Percentiles rank a stretch among this genome's conserved stretches.
phyloP scores from a whole-genome alignment of 35 echinoderm and acorn worm species.

The Patiria miniata region DNA sequence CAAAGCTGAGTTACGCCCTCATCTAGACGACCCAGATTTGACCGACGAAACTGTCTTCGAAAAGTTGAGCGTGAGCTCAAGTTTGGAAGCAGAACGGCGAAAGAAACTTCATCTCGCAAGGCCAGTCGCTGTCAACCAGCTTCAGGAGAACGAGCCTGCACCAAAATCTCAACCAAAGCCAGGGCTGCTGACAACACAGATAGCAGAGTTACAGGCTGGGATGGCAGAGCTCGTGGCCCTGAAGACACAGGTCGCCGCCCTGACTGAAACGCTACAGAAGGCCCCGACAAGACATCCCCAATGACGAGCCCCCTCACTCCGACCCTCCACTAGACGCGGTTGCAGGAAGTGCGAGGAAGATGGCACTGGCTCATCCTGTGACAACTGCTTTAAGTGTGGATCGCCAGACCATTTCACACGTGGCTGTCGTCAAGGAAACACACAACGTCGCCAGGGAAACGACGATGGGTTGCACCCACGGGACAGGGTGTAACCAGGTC shows the following conservation, averaged over 20 bases:
- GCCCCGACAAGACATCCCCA: not conserved
- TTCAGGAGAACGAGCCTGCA: not conserved
- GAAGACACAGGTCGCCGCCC: not conserved
- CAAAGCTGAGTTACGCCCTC: conserved; percentile 17
- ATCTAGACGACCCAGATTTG: not conserved
- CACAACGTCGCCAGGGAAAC: conserved; percentile 37
- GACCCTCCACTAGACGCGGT: not conserved
- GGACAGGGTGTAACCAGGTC: conserved; percentile 5
- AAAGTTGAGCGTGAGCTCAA: not conserved
- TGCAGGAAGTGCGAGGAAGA: conserved; percentile 22
- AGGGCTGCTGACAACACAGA: no score
- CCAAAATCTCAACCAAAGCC: not conserved
- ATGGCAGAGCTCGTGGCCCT: not conserved
- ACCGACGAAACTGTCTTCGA: conserved; percentile 40
- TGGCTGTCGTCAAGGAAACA: conserved; percentile 19
- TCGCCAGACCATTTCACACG: conserved; percentile 46
- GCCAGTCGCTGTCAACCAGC: no score
- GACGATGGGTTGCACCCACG: conserved; percentile 6
- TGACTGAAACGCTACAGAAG: no score
- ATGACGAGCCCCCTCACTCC: not conserved
- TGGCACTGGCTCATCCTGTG: conserved; percentile 24
- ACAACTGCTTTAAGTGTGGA: conserved; percentile 66
- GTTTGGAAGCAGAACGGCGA: not conserved
- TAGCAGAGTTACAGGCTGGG: not conserved
- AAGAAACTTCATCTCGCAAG: not conserved